Base-by-base conservation (phyloP, 2,113 vertebrate species). In the Calidris pugnax region DNA sequence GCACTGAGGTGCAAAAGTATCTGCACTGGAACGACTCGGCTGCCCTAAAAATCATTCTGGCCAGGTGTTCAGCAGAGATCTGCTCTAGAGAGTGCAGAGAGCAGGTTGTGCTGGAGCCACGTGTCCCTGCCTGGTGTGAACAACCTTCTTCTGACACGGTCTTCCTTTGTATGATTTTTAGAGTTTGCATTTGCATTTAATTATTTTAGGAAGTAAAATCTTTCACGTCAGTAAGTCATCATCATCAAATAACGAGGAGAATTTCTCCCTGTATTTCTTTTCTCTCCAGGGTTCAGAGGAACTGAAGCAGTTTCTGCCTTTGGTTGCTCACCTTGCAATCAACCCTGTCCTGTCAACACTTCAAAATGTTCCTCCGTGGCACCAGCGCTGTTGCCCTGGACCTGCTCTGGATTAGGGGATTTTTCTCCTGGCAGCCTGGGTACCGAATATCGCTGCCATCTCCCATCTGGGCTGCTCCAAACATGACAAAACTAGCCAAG, bases 301-400 rank as follows among this genome's bases (percentile, higher is more conserved):
- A 56, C 63, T 43, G 74, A 5, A 43, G 74, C 30, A 35, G 48
- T 33, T 76, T n/a, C 53, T 53, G 55, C 71, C 79, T 16, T 14
- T 13, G 16, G 16, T 8, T 47, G n/a, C 45, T 64, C 60, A 48
- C 35, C 17, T 5, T 1, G 2, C n/a, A 10, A 7, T 4, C 35
- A n/a, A 1, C 17, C 16, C 12, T 6, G 1, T 53, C 51, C 56
- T 0, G 0, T 9, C 15, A 19, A 3, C 0, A 0, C 7, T 3
- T 10, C 12, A 22, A 27, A 26, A 5, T 13, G 6, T 8, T 47
- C 45, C 26, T 21, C 33, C 2, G 0, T 11, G 47, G 22, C 50
- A 19, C 4, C 35, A 33, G 21, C 64, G 43, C 35, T 32, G 0
- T 18, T 23, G 67, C 30, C 39, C 33, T 7, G 67, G 16, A 3